Conservation (phyloP, 2,113 vertebrate species). For the Heterotilapia buettikoferi region DNA sequence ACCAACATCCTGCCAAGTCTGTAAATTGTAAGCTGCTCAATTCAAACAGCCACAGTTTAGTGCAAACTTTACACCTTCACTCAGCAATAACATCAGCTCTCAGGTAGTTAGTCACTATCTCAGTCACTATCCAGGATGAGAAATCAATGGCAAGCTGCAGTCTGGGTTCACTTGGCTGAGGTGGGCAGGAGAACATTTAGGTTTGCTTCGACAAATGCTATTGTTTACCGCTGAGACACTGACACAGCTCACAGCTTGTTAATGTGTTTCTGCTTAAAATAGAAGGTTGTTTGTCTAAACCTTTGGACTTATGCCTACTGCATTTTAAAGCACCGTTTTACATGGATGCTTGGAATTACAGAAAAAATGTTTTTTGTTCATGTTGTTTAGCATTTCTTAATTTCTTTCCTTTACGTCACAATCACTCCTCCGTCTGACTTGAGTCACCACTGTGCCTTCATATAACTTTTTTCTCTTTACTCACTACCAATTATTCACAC, state of each 20-base stretch:
- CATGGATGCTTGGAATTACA: not conserved
- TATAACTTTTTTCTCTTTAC: not conserved
- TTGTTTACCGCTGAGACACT: not conserved
- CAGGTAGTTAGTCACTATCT: slow-evolving; percentile 35
- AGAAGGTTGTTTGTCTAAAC: not conserved
- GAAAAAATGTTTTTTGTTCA: not conserved
- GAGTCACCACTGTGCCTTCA: not conserved
- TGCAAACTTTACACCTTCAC: slow-evolving; percentile 30
- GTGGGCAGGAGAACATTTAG: slow-evolving; percentile 3
- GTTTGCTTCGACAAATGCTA: not conserved
- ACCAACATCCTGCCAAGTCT: not conserved
- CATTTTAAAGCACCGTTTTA: not conserved
- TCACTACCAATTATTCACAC: not conserved
- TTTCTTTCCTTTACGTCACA: not conserved
- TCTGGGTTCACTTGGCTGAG: slow-evolving; percentile 17
- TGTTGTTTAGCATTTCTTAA: not conserved
- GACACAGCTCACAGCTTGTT: not conserved
- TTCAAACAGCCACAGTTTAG: slow-evolving; percentile 21
- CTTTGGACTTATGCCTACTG: not conserved
- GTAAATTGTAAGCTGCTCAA: slow-evolving; percentile 12
- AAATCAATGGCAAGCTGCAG: slow-evolving; percentile 53
- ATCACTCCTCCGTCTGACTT: not conserved
- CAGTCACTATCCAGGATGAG: slow-evolving; percentile 29
- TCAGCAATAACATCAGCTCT: slow-evolving; percentile 44
- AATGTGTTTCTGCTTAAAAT: not conserved